A percentile compares a stretch with the other conserved stretches of the same genome.
Evolutionary conservation across 2,113 vertebrate species (phyloP).

Genomic region (Xenus cinereus): DNA sequence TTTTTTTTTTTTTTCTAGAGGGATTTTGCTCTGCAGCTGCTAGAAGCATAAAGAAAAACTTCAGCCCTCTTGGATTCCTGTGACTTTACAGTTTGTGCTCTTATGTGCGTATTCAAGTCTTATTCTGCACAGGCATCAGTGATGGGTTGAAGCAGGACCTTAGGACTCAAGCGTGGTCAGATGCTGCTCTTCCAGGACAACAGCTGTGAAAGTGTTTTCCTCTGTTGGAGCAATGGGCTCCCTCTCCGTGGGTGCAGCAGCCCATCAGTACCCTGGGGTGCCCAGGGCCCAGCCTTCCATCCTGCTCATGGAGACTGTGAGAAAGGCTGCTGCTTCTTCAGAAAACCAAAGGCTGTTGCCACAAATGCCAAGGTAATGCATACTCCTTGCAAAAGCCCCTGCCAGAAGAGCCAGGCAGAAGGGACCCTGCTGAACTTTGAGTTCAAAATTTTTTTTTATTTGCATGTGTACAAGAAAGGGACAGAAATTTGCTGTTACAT

Average conservation of each 20-base stretch:
- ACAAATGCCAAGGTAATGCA: background rate
- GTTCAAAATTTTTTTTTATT: background rate
- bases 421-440: background rate
- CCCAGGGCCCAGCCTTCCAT: background rate
- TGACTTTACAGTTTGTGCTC: background rate
- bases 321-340: background rate
- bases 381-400: background rate
- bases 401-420: background rate
- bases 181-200: background rate
- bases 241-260: background rate
- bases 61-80: background rate
- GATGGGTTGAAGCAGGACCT: background rate
- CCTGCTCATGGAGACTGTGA: background rate
- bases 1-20: background rate
- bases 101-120: background rate
- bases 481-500: background rate
- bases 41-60: background rate
- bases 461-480: background rate
- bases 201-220: background rate
- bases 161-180: fast-evolving
- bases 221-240: background rate
- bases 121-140: background rate
- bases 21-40: background rate
- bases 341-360: background rate
- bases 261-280: fast-evolving